Conservation (phyloP, 1,140 invertebrate genomes). For the Drosophila repleta region DNA sequence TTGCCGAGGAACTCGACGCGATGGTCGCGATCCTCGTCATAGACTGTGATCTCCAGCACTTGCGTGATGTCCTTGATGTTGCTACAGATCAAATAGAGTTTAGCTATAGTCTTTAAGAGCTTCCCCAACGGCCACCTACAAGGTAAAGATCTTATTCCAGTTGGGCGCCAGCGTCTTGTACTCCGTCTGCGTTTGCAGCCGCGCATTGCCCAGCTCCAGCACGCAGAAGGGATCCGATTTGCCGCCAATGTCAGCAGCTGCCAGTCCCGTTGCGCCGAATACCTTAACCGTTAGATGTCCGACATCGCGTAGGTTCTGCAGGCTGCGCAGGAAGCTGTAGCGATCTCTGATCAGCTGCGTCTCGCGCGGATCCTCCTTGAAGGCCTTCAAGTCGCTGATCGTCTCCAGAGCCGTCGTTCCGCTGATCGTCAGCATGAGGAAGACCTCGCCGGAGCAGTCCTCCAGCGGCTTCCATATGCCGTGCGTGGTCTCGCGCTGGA, state of each 20-base stretch:
- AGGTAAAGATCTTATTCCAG: constrained; percentile 99
- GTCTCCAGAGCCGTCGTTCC: constrained; percentile 96
- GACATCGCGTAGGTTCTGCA: constrained; percentile 92
- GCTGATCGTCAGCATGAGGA: constrained; percentile 96
- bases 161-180: constrained; percentile 98
- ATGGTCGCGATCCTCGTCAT: constrained; percentile 99
- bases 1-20: constrained; percentile 99
- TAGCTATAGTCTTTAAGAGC: constrained; percentile 56
- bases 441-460: constrained; percentile 94
- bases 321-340: constrained; percentile 91
- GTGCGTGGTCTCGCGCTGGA: constrained; percentile 96
- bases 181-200: constrained; percentile 98
- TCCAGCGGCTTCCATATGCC: constrained; percentile 94
- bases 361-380: constrained; percentile 92
- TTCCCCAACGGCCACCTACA: constrained; percentile 88
- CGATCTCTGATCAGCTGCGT: constrained; percentile 87
- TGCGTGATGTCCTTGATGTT: constrained; percentile 99
- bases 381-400: constrained; percentile 94
- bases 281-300: constrained; percentile 96
- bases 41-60: constrained; percentile 98
- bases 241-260: constrained; percentile 95
- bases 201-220: constrained; percentile 96
- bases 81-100: constrained; percentile 85
- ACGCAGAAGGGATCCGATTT: constrained; percentile 99
- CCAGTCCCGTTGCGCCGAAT: constrained; percentile 94